Conservation (phyloP, 2,113 vertebrate genomes). For the human (Homo sapiens) region GRCh38 chr12:90420001-90420500, state of each 20-base stretch:
- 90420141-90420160: neutral
- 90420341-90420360: neutral
- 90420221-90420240: neutral
- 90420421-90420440: neutral
- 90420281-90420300: neutral
- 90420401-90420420: neutral
- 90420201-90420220: neutral
- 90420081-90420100: neutral
- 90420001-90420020: neutral
- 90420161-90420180: neutral
- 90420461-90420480: neutral
- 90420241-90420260: neutral
- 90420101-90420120: neutral
- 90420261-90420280: neutral
- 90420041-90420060: neutral
- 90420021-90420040: neutral
- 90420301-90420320: neutral
- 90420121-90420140: neutral
- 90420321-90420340: neutral
- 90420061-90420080: neutral
- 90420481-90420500: neutral
- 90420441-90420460: neutral
- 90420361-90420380: neutral
- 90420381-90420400: neutral
- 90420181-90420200: neutral